Evolutionary conservation across 2,888 invertebrate genomes (phyloP).

Genomic region (Andrena dorsata): DNA sequence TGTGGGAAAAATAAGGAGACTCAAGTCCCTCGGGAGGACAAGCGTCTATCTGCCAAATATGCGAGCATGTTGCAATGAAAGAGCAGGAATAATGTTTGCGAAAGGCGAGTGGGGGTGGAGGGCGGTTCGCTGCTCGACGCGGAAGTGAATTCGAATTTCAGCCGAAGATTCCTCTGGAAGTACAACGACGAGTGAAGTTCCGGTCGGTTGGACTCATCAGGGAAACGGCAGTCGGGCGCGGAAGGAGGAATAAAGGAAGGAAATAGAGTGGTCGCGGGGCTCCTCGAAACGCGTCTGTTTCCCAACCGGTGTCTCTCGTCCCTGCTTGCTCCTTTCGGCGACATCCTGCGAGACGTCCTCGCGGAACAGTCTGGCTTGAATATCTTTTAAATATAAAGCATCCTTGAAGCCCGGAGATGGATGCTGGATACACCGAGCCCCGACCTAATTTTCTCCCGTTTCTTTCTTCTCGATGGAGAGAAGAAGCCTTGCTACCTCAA

Average conservation of each 20-base stretch:
- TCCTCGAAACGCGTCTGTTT: conserved; percentile 42
- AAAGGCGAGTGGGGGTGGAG: background rate
- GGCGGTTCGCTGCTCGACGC: conserved; percentile 17
- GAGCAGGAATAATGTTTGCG: conserved; percentile 10
- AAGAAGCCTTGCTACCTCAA: background rate
- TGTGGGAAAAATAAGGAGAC: background rate
- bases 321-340: conserved; percentile 18
- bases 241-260: conserved; percentile 51
- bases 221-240: conserved; percentile 42
- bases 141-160: conserved; percentile 31
- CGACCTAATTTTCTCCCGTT: conserved; percentile 38
- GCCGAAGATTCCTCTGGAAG: conserved; percentile 28
- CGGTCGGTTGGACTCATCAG: conserved; percentile 41
- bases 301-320: conserved; percentile 17
- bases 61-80: background rate
- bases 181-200: conserved; percentile 32
- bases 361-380: conserved; percentile 38
- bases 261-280: conserved; percentile 36
- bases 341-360: conserved; percentile 36
- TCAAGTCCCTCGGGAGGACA: background rate
- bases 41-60: background rate
- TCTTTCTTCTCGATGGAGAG: conserved; percentile 9
- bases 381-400: conserved; percentile 69
- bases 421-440: conserved; percentile 24
- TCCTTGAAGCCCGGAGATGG: conserved; percentile 23